Percentiles rank a stretch among this genome's conserved stretches.
Conservation (phyloP, 2,797 vertebrate species). For the Phalloptychus januarius region DNA sequence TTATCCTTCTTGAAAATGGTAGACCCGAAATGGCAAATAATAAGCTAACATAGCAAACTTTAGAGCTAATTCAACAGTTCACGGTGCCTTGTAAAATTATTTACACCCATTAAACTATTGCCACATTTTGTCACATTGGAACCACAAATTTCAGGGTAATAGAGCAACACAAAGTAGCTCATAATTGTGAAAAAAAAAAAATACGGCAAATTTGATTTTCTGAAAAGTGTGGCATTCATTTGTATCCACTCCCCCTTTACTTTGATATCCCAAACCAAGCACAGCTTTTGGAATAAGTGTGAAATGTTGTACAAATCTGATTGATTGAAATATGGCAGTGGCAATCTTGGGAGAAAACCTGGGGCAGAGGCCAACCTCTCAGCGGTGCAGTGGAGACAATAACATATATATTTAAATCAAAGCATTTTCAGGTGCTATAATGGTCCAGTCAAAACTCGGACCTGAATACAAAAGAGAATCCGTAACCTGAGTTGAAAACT, state of each 20-base stretch:
- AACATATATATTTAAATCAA: background rate
- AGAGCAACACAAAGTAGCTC: background rate
- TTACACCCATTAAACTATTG: background rate
- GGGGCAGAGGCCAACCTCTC: background rate
- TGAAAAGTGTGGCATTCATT: background rate
- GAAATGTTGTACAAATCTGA: background rate
- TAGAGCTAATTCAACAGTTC: slow-evolving; percentile 5
- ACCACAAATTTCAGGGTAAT: background rate
- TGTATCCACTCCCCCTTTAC: background rate
- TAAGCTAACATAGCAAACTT: background rate
- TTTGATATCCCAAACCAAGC: background rate
- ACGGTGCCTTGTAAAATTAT: background rate
- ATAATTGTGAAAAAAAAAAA: background rate
- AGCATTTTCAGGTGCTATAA: background rate
- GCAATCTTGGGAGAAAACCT: background rate
- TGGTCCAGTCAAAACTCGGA: background rate
- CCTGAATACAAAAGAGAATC: background rate
- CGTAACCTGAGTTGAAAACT: background rate
- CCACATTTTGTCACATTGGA: background rate
- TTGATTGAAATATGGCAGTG: background rate
- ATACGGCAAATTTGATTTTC: background rate
- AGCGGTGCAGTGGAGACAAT: background rate
- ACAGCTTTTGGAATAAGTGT: background rate
- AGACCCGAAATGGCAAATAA: slow-evolving; percentile 9
- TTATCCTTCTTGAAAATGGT: slow-evolving; percentile 8